Evolutionary conservation across 2,113 vertebrate species (phyloP).

Genomic region (Heterotis niloticus): DNA sequence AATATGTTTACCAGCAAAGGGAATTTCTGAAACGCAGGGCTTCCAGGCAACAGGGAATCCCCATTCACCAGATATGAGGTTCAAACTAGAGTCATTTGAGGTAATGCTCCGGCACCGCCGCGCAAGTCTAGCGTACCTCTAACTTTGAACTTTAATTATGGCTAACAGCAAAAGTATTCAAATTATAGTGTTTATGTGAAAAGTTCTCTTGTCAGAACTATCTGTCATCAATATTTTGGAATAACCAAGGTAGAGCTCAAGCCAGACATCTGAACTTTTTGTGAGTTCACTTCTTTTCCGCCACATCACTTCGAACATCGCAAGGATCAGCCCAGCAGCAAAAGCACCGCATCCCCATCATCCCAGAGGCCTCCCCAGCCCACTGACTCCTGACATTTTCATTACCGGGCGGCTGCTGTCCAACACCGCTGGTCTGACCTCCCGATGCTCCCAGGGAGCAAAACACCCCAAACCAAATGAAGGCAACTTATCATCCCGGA

Average conservation of each 20-base stretch:
- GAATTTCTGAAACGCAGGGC: conserved; percentile 6
- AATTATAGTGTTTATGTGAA: too few relatives aligned
- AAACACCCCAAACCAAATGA: conserved; percentile 23
- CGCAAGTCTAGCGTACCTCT: not conserved
- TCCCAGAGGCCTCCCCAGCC: conserved; percentile 9
- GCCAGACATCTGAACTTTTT: not conserved
- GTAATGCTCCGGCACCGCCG: not conserved
- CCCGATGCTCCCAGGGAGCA: conserved; percentile 10
- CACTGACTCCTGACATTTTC: conserved; percentile 37
- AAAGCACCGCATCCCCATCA: conserved; percentile 25
- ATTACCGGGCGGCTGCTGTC: conserved; percentile 21
- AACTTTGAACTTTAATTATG: not conserved
- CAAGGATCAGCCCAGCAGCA: conserved; percentile 10
- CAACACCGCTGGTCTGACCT: conserved; percentile 27
- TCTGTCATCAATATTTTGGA: too few relatives aligned
- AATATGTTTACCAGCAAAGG: not conserved
- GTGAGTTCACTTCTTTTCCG: not conserved
- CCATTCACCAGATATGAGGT: not conserved
- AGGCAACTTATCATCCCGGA: conserved; percentile 20
- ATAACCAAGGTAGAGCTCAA: not conserved
- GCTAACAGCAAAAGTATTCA: not conserved
- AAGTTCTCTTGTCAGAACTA: too few relatives aligned
- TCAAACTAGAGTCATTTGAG: not conserved
- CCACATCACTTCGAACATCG: not conserved
- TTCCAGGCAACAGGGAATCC: not conserved